phyloP scores from a whole-genome alignment of 2,113 vertebrate genomes.

The Nanorana parkeri region DNA sequence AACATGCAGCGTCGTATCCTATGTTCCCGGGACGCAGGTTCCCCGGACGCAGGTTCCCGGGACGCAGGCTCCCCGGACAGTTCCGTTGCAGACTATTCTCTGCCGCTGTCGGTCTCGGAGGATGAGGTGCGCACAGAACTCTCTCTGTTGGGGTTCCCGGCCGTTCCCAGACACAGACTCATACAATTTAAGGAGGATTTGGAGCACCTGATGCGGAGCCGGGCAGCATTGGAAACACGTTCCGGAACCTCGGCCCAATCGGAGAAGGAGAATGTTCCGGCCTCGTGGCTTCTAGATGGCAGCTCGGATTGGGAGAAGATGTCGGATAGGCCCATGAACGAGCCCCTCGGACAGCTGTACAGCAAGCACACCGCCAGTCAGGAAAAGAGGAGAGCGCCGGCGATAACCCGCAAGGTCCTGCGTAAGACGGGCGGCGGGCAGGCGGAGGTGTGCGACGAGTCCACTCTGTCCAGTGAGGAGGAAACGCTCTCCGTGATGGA shows the following conservation, averaged over 20 bases:
- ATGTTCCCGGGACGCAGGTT: neutral
- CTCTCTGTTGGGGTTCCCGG: neutral
- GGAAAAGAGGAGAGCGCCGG: neutral
- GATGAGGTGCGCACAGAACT: constrained; percentile 15
- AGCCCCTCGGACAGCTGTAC: neutral
- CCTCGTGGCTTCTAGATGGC: neutral
- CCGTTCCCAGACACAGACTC: neutral
- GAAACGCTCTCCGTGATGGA: constrained; percentile 25
- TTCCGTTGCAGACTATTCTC: neutral
- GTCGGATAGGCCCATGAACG: neutral
- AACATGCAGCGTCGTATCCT: too few species aligned
- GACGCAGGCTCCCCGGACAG: neutral
- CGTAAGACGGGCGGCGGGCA: constrained; percentile 24
- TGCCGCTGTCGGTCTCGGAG: neutral
- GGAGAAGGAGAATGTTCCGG: neutral
- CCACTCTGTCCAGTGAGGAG: constrained; percentile 28
- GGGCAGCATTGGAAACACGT: neutral
- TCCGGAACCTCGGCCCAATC: constrained; percentile 24
- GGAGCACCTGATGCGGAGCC: constrained; percentile 16
- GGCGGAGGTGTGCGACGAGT: constrained; percentile 22
- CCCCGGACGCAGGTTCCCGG: neutral
- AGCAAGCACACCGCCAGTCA: neutral
- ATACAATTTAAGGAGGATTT: constrained; percentile 38
- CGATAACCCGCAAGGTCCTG: constrained; percentile 34
- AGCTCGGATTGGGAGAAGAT: neutral